These are phyloP conservation scores for Agrochola litura DNA, from an alignment of 2,888 invertebrate species.

Conservation along the genomic window DNA sequence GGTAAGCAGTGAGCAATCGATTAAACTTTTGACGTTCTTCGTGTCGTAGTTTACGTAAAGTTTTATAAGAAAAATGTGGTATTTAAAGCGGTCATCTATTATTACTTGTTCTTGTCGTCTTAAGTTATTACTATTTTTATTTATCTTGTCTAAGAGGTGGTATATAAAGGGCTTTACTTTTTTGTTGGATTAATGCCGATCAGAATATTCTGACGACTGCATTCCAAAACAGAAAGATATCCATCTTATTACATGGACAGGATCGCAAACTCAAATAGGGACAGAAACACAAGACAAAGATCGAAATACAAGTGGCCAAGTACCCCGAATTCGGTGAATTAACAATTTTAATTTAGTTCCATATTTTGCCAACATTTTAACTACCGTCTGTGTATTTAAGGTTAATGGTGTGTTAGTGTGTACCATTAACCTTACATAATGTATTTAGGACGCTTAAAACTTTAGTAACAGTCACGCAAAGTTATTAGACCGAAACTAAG, in stretches of 20 bases:
- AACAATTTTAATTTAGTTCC: slow-evolving; percentile 8
- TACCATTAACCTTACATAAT: slow-evolving; percentile 15
- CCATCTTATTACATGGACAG: neutral
- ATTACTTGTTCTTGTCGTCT: neutral
- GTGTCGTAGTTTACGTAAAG: neutral
- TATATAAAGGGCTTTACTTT: neutral
- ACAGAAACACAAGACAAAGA: neutral
- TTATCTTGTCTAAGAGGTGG: neutral
- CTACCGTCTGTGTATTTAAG: neutral
- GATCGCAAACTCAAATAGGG: neutral
- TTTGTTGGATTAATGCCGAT: neutral
- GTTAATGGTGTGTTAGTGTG: too few species aligned
- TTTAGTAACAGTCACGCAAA: neutral
- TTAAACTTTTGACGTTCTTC: slow-evolving; percentile 1
- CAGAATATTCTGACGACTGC: neutral
- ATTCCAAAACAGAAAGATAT: neutral
- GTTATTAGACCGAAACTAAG: neutral
- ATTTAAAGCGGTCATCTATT: neutral
- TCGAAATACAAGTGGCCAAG: neutral
- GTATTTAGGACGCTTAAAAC: neutral
- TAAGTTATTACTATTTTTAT: neutral
- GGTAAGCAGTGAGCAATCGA: slow-evolving; percentile 2
- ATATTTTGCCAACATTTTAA: slow-evolving; percentile 8
- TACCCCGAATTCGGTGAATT: neutral
- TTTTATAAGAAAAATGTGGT: neutral